Evolutionary conservation across 2,888 invertebrate genomes (phyloP).

Genomic region (Plebejus melissa): DNA sequence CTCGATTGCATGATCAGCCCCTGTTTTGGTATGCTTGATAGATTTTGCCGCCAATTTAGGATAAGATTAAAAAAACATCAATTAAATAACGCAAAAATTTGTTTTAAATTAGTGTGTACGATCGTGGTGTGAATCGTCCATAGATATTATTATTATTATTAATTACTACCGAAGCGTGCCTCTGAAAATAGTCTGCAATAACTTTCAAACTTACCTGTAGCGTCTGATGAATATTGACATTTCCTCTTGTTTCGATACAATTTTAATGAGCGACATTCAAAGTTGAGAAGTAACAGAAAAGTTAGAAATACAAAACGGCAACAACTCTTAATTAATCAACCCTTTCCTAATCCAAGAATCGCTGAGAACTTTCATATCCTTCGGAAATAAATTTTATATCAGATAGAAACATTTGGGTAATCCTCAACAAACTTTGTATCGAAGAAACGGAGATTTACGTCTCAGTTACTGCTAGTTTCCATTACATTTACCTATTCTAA

Average conservation of each 20-base stretch:
- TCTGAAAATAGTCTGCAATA: not conserved
- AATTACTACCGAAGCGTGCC: not conserved
- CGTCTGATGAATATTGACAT: not conserved
- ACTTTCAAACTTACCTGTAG: not conserved
- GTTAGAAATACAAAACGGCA: not conserved
- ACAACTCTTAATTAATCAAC: slow-evolving; percentile 15
- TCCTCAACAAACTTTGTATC: not conserved
- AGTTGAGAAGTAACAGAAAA: not conserved
- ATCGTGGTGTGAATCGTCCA: too few relatives aligned
- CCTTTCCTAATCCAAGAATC: slow-evolving; percentile 2
- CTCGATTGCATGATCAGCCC: not conserved
- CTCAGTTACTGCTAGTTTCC: not conserved
- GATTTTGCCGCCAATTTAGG: not conserved
- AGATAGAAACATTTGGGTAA: not conserved
- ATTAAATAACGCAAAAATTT: too few relatives aligned
- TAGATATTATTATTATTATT: too few relatives aligned
- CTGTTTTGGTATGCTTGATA: not conserved
- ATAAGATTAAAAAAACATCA: too few relatives aligned
- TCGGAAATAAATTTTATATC: slow-evolving; percentile 14
- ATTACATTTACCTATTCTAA: too few relatives aligned
- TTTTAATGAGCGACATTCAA: not conserved
- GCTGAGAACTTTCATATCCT: slow-evolving; percentile 8
- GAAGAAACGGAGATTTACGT: not conserved
- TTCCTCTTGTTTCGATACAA: not conserved
- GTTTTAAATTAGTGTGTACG: too few relatives aligned